phyloP scores from a whole-genome alignment of 2,888 invertebrate genomes.

The Eupithecia insigniata region DNA sequence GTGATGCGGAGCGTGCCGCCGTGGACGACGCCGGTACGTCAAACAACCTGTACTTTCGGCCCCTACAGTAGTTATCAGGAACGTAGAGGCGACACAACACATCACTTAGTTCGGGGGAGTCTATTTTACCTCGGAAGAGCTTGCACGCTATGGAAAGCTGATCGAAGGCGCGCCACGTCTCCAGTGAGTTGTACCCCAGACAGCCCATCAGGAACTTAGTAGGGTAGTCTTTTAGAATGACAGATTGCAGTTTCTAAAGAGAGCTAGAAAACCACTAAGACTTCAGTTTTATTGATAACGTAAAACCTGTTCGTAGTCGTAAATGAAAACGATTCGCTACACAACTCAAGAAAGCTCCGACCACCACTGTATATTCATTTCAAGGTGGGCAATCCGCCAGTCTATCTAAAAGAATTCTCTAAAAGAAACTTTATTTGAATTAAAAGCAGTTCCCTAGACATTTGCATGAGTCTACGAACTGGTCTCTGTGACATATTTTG shows the following conservation, averaged over 20 bases:
- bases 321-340: constrained; percentile 4
- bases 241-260: neutral
- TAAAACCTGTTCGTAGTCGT: neutral
- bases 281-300: neutral
- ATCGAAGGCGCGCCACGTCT: too few species aligned
- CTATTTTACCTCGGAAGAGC: too few species aligned
- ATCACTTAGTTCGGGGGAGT: too few species aligned
- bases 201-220: too few species aligned
- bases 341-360: constrained; percentile 20
- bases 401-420: constrained; percentile 38
- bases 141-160: too few species aligned
- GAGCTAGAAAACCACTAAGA: neutral
- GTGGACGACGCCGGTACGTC: too few species aligned
- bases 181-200: too few species aligned
- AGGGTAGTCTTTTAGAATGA: neutral
- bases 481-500: constrained; percentile 51
- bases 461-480: constrained; percentile 49
- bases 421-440: constrained; percentile 53
- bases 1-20: too few species aligned
- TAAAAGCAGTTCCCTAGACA: constrained; percentile 52
- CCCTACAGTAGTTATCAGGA: too few species aligned
- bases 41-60: too few species aligned
- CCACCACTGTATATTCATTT: constrained; percentile 34
- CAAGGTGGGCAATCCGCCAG: constrained; percentile 37
- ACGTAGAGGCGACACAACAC: too few species aligned